Evolutionary conservation across 2,113 vertebrate species (phyloP).

Genomic region (Sylvilagus bachmani): DNA sequence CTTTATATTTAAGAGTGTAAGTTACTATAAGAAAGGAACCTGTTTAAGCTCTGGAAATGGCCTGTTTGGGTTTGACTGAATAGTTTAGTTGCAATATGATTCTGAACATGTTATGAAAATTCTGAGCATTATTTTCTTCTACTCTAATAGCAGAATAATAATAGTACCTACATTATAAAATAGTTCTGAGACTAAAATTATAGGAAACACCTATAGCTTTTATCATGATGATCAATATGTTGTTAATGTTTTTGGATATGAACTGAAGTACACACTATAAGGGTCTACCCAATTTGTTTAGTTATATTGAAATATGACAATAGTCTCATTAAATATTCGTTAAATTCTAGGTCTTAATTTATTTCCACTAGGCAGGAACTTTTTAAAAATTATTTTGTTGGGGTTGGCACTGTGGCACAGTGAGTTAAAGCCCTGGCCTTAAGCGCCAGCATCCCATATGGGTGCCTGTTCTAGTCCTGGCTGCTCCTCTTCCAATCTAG

Average conservation of each 20-base stretch:
- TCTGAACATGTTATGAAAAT: not conserved
- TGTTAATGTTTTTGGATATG: not conserved
- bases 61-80: not conserved
- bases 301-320: not conserved
- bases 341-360: not conserved
- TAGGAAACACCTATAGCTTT: not conserved
- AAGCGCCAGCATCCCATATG: too few species aligned
- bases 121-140: not conserved
- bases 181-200: not conserved
- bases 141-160: not conserved
- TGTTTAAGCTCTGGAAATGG: not conserved
- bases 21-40: not conserved
- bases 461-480: too few species aligned
- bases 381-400: not conserved
- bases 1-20: not conserved
- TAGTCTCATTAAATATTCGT: not conserved
- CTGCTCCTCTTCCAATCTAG: too few species aligned
- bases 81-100: not conserved
- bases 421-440: too few species aligned
- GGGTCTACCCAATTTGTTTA: not conserved
- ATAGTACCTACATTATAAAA: not conserved
- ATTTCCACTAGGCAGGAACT: not conserved
- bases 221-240: not conserved
- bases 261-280: not conserved
- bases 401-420: too few species aligned